Base-by-base conservation (phyloP, 2,888 invertebrate genomes). In the Drepanosiphum platanoidis region DNA sequence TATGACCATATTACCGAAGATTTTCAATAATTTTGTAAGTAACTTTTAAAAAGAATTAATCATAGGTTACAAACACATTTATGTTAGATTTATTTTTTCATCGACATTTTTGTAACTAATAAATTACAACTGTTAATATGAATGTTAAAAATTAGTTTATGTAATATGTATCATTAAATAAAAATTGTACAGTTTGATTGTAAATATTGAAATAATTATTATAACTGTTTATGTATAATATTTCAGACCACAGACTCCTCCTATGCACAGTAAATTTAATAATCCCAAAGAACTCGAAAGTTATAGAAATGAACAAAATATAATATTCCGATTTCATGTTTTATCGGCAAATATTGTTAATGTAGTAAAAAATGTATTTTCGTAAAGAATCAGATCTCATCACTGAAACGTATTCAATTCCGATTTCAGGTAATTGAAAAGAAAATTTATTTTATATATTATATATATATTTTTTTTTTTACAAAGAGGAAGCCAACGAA, bases 21-120 rank as follows among this genome's bases (percentile, higher is more conserved):
- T 84, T n/a, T n/a, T 22, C 34, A 74, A 34, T 11, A 30, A 36
- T 68, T 52, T 77, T 68, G 8, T 77, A 77, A 75, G 52, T 75
- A 42, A 39, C 64, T n/a, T 52, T 36, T 36, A 79, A 66, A 30
- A 11, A 46, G 46, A 46, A 46, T 32, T 68, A 78, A 64, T 64
- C 27, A 39, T 79, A 66, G 66, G 13, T n/a, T 22, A 82, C 36
- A 72, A 58, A 61, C 15, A 32, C 8, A 46, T 32, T 58, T 32
- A 42, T 36, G 79, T 52, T 74, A 46, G 82, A 46, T 34, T 66
- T 75, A 83, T 83, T 83, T 83, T 83, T 75, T 75, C 75, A 83
- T 52, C 9, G 32, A 34, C 32, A 34, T 46, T 66, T 74, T 71
- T 66, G 39, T 83, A 52, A 61, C 32, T 72, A 74, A 66, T 46